Evolutionary conservation across 2,113 vertebrate species (phyloP).

Genomic region (Notarius quadriscutis): DNA sequence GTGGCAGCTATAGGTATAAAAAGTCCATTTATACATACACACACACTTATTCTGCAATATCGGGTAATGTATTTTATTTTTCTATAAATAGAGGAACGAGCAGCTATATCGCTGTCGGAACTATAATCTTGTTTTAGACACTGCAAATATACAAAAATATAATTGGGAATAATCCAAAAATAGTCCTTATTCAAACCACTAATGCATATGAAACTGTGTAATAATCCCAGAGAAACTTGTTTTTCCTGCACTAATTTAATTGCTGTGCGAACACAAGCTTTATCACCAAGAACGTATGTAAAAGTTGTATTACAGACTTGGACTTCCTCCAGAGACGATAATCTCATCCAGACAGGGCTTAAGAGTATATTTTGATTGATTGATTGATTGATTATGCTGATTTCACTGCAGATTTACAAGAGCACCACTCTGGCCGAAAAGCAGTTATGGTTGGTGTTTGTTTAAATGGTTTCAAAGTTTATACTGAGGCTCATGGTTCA

Average conservation of each 20-base stretch:
- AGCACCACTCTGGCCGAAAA: neutral
- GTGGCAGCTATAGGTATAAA: neutral
- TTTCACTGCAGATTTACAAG: neutral
- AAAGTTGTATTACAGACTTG: neutral
- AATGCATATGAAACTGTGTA: neutral
- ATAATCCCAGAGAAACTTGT: neutral
- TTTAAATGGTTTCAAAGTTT: conserved; percentile 21
- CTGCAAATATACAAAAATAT: neutral
- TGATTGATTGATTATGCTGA: neutral
- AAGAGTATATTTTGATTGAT: neutral
- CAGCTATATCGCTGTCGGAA: neutral
- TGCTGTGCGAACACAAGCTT: neutral
- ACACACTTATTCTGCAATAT: neutral
- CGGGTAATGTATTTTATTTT: neutral
- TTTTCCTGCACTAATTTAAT: neutral
- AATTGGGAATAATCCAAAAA: neutral
- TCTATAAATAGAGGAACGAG: neutral
- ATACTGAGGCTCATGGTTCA: neutral
- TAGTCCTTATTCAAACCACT: neutral
- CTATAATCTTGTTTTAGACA: neutral
- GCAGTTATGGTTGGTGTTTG: conserved; percentile 23
- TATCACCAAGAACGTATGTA: neutral
- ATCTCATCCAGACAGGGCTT: neutral
- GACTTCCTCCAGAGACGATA: neutral
- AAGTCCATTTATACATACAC: neutral